Conservation (phyloP, 2,888 invertebrate genomes). For the Caenorhabditis angaria region DNA sequence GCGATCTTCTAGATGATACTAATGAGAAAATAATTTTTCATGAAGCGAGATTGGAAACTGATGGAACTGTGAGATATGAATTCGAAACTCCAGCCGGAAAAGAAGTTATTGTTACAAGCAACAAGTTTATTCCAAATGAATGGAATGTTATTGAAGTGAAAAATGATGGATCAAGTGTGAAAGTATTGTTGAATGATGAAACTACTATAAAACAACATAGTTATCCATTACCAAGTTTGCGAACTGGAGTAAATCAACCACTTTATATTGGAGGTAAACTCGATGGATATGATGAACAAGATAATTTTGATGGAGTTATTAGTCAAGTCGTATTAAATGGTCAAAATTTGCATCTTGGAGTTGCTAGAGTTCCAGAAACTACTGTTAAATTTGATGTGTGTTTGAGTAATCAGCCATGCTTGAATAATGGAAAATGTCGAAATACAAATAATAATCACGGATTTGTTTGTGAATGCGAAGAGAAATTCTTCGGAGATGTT, state of each 20-base stretch:
- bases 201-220: conserved; percentile 27
- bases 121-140: conserved; percentile 43
- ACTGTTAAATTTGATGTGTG: conserved; percentile 44
- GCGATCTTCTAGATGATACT: conserved; percentile 21
- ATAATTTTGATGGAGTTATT: conserved; percentile 46
- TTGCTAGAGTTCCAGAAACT: conserved; percentile 24
- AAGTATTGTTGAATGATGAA: conserved; percentile 38
- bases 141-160: conserved; percentile 58
- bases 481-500: conserved; percentile 53
- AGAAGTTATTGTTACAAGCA: conserved; percentile 42
- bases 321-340: conserved; percentile 55
- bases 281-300: conserved; percentile 20
- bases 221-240: conserved; percentile 17
- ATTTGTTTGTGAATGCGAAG: conserved; percentile 57
- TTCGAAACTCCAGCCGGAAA: conserved; percentile 62
- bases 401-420: conserved; percentile 34
- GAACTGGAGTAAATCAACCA: conserved; percentile 23
- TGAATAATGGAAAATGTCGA: conserved; percentile 55
- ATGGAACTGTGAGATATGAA: conserved; percentile 59
- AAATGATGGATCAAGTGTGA: conserved; percentile 30
- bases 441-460: conserved; percentile 56
- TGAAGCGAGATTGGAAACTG: conserved; percentile 32
- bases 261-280: conserved; percentile 35
- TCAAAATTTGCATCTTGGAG: conserved; percentile 50
- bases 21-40: conserved; percentile 29